Percentiles rank a stretch among this genome's conserved stretches.
phyloP scores from a whole-genome alignment of 2,113 vertebrate genomes.

The Tauraco erythrolophus region DNA sequence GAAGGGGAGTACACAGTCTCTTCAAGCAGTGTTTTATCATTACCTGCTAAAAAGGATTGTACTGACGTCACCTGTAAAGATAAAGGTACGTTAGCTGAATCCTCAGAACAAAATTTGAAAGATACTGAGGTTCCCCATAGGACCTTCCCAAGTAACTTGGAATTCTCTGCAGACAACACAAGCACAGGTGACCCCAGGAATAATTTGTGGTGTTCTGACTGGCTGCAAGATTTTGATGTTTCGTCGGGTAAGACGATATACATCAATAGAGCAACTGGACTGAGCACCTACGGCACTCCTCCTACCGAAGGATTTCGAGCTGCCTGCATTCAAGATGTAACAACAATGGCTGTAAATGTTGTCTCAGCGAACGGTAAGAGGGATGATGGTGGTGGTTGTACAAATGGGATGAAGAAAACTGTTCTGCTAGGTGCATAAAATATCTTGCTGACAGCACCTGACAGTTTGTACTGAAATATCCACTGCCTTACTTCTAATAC shows the following conservation, averaged over 20 bases:
- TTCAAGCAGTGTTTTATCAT: not conserved
- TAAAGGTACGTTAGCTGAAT: not conserved
- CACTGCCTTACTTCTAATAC: not conserved
- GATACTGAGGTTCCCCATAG: not conserved
- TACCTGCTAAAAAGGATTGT: not conserved
- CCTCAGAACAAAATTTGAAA: conserved; percentile 30
- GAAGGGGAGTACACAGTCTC: not conserved
- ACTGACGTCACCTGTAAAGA: not conserved
- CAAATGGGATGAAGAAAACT: not conserved
- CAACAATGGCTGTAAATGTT: conserved; percentile 88
- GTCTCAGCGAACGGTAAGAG: conserved; percentile 86
- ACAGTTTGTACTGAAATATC: not conserved
- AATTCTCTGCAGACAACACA: not conserved
- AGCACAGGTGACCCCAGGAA: not conserved
- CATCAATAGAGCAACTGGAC: conserved; percentile 89
- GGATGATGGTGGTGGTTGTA: not conserved
- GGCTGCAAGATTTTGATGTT: conserved; percentile 87
- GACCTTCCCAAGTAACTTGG: not conserved
- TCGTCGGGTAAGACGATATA: conserved; percentile 84
- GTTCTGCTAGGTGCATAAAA: not conserved
- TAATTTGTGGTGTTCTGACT: conserved; percentile 57
- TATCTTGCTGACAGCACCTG: not conserved
- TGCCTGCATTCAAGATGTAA: conserved; percentile 86
- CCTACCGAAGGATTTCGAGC: conserved; percentile 60
- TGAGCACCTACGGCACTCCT: conserved; percentile 87